Evolutionary conservation across 2,113 vertebrate species (phyloP), one percentile per base, ranked within the genome.

Genomic region (Sapayoa aenigma): DNA sequence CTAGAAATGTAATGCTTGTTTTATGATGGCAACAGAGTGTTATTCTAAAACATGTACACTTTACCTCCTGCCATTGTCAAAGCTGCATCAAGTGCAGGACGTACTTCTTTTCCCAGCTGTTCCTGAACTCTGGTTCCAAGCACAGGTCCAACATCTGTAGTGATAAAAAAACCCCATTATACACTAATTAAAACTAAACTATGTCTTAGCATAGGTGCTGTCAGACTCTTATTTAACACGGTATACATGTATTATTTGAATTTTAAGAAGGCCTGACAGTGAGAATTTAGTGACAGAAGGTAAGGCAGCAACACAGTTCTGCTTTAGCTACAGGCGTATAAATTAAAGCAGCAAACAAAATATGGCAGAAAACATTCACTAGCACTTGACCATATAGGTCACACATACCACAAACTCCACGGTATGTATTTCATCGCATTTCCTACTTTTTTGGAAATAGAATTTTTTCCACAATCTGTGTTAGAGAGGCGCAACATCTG

Each of bases 21-120:
- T 75, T 49, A 49, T 35, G 30, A 31, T 7, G 5, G 59, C 42
- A 90, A 80, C 24, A 55, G 30, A 65, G 44, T 20, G 37, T 33
- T 20, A 84, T 20, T 69, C 49, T 87, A 27, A 33, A 75, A 31
- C 15, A 47, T 69, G 46, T 5, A 52, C 46, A 82, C 69, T 92
- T 93, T 98, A 99, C 99, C 98, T 98, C 96, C 98, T 39, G 98
- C 98, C 98, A 99, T 98, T 60, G 97, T 97, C 41, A 98, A 97
- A 47, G 97, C 97, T 6, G 97, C 96, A 87, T 98, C 97, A 17
- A 99, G 97, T 24, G 98, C 98, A 0, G 99, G 99, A 27, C 93
- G 96, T 6, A 99, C 98, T 53, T 98, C 98, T 94, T 98, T 98
- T 69, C 95, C 98, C 66, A 99, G 73, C 49, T 97, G 97, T 14